Conservation (phyloP, 1,140 invertebrate genomes). For the Hestina assimilis region DNA sequence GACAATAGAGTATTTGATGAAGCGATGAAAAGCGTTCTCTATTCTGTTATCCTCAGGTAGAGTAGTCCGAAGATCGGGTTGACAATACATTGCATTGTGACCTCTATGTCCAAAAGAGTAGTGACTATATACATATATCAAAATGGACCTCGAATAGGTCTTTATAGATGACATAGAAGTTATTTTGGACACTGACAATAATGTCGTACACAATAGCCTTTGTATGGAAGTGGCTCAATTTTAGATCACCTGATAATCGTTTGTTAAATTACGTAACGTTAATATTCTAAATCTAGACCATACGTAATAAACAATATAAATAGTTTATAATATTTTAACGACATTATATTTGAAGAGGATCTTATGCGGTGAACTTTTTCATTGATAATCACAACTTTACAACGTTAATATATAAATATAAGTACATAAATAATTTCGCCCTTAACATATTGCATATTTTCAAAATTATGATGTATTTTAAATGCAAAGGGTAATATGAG, state of each 20-base stretch:
- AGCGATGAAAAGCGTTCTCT: constrained; percentile 1
- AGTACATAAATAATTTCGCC: neutral
- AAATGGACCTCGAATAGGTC: neutral
- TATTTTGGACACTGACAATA: neutral
- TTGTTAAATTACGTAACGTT: neutral
- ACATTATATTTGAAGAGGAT: no score
- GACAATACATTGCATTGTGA: neutral
- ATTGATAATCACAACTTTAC: no score
- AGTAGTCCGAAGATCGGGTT: neutral
- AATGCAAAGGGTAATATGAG: constrained; percentile 4
- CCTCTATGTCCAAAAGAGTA: neutral
- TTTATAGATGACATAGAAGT: constrained; percentile 1
- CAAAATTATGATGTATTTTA: neutral
- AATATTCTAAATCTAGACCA: neutral
- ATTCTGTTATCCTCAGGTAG: constrained; percentile 1
- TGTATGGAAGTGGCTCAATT: neutral
- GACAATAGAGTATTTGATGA: constrained; percentile 5
- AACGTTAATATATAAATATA: neutral
- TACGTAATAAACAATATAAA: no score
- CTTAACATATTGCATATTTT: neutral
- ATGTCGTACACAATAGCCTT: neutral
- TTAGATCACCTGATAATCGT: neutral
- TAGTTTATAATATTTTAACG: no score
- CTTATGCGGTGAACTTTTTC: no score
- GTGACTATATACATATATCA: neutral